phyloP scores from a whole-genome alignment of 1,140 invertebrate genomes.

The Camponotus vicinus region DNA sequence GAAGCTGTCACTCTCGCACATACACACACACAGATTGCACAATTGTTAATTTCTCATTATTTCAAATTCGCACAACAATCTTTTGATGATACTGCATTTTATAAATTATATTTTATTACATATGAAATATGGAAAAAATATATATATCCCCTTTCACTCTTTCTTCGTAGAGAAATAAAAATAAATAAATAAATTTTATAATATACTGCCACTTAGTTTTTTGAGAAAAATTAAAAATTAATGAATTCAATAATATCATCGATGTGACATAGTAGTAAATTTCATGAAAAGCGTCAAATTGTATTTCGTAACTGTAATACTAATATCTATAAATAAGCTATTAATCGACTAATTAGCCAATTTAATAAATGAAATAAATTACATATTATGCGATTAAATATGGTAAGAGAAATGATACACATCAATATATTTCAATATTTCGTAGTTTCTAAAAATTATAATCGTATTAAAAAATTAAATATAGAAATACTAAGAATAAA shows the following conservation, averaged over 20 bases:
- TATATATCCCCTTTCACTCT: neutral
- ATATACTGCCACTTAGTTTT: slow-evolving; percentile 2
- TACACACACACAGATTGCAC: neutral
- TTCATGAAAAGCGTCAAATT: slow-evolving; percentile 17
- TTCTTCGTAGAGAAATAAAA: neutral
- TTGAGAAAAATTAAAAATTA: slow-evolving; percentile 28
- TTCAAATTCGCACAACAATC: neutral
- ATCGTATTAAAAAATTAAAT: neutral
- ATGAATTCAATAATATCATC: slow-evolving; percentile 33
- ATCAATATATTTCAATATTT: neutral
- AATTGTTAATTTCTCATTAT: slow-evolving; percentile 44
- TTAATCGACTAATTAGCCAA: slow-evolving; percentile 8
- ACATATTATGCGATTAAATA: slow-evolving; percentile 29
- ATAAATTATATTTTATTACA: neutral
- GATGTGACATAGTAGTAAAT: slow-evolving; percentile 23
- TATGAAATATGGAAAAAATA: neutral
- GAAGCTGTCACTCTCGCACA: neutral
- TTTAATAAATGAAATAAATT: slow-evolving; percentile 59
- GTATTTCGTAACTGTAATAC: slow-evolving; percentile 7
- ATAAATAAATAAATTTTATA: neutral
- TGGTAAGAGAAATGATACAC: neutral
- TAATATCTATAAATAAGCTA: slow-evolving; percentile 27
- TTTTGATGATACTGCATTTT: neutral
- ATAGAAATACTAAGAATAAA: neutral
- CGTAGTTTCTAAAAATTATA: slow-evolving; percentile 9